Evolutionary conservation across 2,888 invertebrate genomes (phyloP).

Genomic region (Invenusta paracnida): DNA sequence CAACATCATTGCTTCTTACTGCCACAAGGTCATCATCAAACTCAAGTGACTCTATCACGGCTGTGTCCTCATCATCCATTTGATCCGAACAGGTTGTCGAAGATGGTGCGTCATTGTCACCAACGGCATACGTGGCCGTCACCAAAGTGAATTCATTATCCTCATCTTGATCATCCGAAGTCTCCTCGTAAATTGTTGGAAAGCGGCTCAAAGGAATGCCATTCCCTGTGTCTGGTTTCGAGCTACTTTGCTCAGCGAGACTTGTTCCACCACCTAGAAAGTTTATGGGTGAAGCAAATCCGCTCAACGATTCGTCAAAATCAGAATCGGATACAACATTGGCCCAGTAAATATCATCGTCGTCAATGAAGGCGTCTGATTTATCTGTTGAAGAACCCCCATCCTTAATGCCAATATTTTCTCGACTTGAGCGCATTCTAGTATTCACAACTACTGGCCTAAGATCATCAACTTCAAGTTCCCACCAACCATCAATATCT

Average conservation of each 20-base stretch:
- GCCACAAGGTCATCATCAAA: not conserved
- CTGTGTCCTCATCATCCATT: not conserved
- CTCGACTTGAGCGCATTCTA: not conserved
- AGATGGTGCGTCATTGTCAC: not conserved
- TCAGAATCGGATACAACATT: not conserved
- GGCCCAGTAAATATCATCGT: not conserved
- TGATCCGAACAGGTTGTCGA: not conserved
- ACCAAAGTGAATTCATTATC: not conserved
- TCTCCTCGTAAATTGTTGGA: not conserved
- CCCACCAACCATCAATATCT: slow-evolving; percentile 16
- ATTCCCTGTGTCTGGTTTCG: not conserved
- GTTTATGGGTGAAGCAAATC: not conserved
- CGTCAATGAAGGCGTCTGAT: not conserved
- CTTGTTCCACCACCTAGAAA: not conserved
- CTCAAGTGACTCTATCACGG: not conserved
- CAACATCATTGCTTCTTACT: not conserved
- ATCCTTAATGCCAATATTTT: not conserved
- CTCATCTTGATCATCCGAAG: not conserved
- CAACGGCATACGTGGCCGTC: not conserved
- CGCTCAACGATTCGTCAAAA: not conserved
- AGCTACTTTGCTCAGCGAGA: not conserved
- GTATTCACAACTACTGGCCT: not conserved
- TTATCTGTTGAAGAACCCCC: not conserved
- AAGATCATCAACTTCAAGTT: slow-evolving; percentile 2
- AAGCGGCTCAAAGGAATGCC: not conserved